A percentile compares a stretch with the other conserved stretches of the same genome.
Evolutionary conservation across 2,797 vertebrate genomes (phyloP).

Genomic region (Trachurus trachurus): DNA sequence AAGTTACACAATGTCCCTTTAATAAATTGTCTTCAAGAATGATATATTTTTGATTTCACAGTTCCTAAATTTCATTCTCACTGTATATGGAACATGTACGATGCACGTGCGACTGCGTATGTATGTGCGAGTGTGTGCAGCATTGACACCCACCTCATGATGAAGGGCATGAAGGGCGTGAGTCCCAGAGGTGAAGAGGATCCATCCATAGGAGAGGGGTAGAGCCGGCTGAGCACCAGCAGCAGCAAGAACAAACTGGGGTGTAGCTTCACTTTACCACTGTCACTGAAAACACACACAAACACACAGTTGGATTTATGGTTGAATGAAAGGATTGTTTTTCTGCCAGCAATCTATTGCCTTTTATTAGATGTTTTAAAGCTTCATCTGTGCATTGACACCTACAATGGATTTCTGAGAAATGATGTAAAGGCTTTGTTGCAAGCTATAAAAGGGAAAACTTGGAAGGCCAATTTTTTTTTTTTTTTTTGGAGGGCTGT

Average conservation of each 20-base stretch:
- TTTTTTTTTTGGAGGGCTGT: not conserved
- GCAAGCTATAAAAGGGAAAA: not conserved
- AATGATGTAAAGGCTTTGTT: not conserved
- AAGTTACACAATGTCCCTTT: too few species aligned
- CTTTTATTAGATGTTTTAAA: not conserved
- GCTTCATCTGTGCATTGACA: not conserved
- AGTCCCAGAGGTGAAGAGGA: constrained; percentile 90
- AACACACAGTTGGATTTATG: not conserved
- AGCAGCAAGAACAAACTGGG: constrained; percentile 94
- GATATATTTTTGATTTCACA: too few species aligned
- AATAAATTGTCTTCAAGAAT: too few species aligned
- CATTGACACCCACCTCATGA: constrained; percentile 89
- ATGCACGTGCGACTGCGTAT: too few species aligned
- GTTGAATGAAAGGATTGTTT: not conserved
- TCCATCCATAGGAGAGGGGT: constrained; percentile 97
- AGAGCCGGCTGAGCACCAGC: constrained; percentile 93
- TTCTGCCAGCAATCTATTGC: not conserved
- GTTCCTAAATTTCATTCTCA: too few species aligned
- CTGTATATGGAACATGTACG: too few species aligned
- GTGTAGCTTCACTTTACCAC: constrained; percentile 88
- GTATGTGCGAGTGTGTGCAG: not conserved
- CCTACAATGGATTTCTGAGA: not conserved
- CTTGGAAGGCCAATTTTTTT: not conserved
- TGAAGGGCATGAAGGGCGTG: constrained; percentile 92
- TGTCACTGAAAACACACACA: constrained; percentile 76